phyloP scores from a whole-genome alignment of 2,797 vertebrate genomes.

The Psittacula derbiana region DNA sequence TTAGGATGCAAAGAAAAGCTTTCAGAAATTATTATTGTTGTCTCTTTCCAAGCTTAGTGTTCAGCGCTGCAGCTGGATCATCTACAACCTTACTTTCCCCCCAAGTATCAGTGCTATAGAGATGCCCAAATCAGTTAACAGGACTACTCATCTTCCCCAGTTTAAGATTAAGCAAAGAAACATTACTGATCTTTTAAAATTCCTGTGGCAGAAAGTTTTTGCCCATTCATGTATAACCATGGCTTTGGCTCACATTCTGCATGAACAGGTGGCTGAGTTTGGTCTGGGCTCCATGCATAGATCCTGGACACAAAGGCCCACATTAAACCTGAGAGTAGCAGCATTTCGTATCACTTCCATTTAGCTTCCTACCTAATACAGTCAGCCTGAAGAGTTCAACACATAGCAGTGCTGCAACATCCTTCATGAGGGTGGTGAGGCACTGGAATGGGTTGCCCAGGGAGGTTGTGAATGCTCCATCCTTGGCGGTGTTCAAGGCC shows the following conservation, averaged over 20 bases:
- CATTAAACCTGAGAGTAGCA: neutral
- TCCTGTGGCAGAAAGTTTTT: neutral
- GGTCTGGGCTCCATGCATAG: accelerated
- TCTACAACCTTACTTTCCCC: neutral
- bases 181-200: neutral
- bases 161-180: neutral
- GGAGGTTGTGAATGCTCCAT: too few relatives aligned
- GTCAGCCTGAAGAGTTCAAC: neutral
- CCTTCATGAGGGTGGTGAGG: too few relatives aligned
- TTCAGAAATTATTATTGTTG: neutral
- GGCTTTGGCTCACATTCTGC: neutral
- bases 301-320: accelerated
- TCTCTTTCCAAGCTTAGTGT: neutral
- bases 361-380: neutral
- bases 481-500: too few relatives aligned
- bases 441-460: too few relatives aligned
- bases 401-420: neutral
- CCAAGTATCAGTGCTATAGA: neutral
- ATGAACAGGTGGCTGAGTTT: accelerated
- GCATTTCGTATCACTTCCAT: neutral
- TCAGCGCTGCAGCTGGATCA: neutral
- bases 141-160: neutral
- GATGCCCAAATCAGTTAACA: neutral
- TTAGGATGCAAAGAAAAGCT: neutral
- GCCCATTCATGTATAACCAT: neutral